phyloP scores from a whole-genome alignment of 2,797 vertebrate genomes.

The Arrhamphus sclerolepis region DNA sequence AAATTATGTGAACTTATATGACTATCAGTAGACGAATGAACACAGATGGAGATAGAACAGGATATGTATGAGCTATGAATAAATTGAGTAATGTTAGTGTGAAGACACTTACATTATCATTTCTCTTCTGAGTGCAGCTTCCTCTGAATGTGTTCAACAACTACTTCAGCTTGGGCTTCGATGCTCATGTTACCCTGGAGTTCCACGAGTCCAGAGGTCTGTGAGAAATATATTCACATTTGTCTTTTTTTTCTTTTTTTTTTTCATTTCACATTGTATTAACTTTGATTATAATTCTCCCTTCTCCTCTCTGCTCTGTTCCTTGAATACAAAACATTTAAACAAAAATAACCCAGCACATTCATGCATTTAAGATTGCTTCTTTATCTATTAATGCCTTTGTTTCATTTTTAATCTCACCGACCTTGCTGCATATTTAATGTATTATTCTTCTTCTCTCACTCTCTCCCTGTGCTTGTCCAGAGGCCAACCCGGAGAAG shows the following conservation, averaged over 20 bases:
- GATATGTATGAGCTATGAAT: constrained; percentile 5
- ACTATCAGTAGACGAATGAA: too few relatives aligned
- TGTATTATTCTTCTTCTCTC: constrained; percentile 1
- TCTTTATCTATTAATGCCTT: neutral
- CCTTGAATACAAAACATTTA: constrained; percentile 13
- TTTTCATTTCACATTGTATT: neutral
- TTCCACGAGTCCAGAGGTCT: constrained; percentile 98
- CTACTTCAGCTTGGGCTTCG: constrained; percentile 99
- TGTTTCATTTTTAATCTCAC: constrained; percentile 6
- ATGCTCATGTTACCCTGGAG: constrained; percentile 97
- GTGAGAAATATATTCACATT: constrained; percentile 17
- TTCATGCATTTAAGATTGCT: constrained; percentile 4
- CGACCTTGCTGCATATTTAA: constrained; percentile 10
- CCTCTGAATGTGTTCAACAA: constrained; percentile 98
- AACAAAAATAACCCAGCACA: constrained; percentile 4
- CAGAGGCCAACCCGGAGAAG: constrained; percentile 99
- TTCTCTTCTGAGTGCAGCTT: constrained; percentile 80
- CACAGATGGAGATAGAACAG: neutral
- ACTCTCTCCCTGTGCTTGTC: constrained; percentile 32
- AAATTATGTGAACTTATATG: too few relatives aligned
- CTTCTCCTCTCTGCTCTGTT: neutral
- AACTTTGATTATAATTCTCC: neutral
- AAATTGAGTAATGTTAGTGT: constrained; percentile 9
- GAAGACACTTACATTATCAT: neutral
- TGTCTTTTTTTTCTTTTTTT: neutral